These are phyloP conservation scores for Rhabdomys dilectus DNA, from an alignment of 2,113 vertebrate genomes.

Conservation along the genomic window DNA sequence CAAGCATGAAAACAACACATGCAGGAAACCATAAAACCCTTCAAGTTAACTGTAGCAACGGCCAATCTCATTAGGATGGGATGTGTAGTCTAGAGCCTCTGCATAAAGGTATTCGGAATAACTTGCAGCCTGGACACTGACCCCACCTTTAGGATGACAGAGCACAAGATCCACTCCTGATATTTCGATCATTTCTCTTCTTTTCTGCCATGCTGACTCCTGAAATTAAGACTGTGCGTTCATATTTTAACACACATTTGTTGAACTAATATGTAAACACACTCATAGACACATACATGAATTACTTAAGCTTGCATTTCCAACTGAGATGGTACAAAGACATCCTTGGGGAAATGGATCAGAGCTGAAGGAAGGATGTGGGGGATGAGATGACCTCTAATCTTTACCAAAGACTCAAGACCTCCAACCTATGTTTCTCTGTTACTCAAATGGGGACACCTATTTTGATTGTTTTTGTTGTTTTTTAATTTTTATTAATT, in stretches of 20 bases:
- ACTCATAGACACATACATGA: background rate
- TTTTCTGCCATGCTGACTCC: background rate
- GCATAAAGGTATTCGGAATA: background rate
- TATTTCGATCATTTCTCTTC: background rate
- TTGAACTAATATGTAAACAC: background rate
- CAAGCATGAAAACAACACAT: conserved; percentile 80
- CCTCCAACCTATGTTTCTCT: background rate
- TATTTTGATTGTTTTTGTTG: background rate
- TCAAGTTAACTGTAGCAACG: conserved; percentile 85
- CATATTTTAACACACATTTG: background rate
- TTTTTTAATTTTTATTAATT: background rate
- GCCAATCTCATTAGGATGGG: conserved; percentile 79
- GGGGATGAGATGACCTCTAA: too few species aligned
- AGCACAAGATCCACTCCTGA: background rate
- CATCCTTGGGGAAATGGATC: background rate
- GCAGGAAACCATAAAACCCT: conserved; percentile 89
- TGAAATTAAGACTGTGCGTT: background rate
- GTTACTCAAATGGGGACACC: background rate
- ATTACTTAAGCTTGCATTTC: background rate
- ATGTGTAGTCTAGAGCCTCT: conserved; percentile 25
- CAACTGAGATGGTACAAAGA: background rate
- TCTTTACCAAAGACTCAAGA: background rate
- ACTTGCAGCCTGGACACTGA: background rate
- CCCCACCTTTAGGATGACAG: background rate
- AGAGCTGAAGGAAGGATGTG: background rate